These are phyloP conservation scores for Conus ventricosus DNA, from an alignment of 1,140 invertebrate genomes.

Conservation along the genomic window DNA sequence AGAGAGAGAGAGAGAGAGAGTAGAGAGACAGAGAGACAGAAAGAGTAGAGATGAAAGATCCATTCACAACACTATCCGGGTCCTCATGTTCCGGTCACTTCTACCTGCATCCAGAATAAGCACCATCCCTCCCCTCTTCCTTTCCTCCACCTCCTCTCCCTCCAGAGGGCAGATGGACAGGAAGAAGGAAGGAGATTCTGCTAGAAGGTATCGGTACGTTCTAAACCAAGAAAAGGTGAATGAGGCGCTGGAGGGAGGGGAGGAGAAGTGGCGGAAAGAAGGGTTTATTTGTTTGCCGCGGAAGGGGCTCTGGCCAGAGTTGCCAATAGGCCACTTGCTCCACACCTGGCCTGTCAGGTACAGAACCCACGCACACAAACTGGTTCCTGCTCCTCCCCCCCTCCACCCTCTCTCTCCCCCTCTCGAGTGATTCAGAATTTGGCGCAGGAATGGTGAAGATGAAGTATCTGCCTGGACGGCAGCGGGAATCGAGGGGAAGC, in stretches of 20 bases:
- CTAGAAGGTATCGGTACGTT: too few relatives aligned
- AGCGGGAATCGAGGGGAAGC: too few relatives aligned
- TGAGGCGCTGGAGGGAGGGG: not conserved
- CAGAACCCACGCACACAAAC: not conserved
- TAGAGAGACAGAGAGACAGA: not conserved
- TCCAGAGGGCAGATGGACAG: not conserved
- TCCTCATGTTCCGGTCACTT: too few relatives aligned
- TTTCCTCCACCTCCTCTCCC: not conserved
- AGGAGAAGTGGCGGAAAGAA: not conserved
- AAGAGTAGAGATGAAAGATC: too few relatives aligned
- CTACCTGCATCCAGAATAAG: too few relatives aligned
- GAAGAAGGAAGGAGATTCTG: too few relatives aligned
- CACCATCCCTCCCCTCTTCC: not conserved
- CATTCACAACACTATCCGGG: too few relatives aligned
- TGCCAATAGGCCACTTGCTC: slow-evolving; percentile 1
- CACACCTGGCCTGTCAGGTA: slow-evolving; percentile 20
- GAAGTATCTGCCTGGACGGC: too few relatives aligned
- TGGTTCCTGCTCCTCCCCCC: not conserved
- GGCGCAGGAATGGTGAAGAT: not conserved
- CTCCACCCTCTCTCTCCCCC: not conserved
- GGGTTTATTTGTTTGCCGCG: not conserved
- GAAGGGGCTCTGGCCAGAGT: not conserved
- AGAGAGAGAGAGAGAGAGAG: not conserved
- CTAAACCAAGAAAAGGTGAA: too few relatives aligned
- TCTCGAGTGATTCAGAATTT: not conserved